Evolutionary conservation across 2,113 vertebrate genomes (phyloP), one percentile per base, ranked within the genome.

Genomic region (Epinephelus moara): DNA sequence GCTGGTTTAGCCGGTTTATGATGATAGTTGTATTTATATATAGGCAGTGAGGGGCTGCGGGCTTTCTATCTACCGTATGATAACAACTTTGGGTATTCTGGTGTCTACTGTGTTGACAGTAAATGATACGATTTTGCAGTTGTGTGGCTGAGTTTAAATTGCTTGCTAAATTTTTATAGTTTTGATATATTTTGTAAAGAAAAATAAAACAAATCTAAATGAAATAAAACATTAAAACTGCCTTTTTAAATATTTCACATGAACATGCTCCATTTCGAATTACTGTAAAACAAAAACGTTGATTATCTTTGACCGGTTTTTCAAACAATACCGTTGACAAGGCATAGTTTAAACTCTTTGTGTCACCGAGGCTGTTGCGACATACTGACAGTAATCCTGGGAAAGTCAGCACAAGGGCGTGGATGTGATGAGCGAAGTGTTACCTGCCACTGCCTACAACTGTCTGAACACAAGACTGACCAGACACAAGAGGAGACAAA

Each of bases 361-460:
- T 55, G 23, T 86, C 56, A 63, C 3, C 4, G 42, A 40, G 40
- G 72, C 70, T 71, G 60, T 81, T 84, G 81, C 81, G 49, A 82
- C 81, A 89, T 69, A 77, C 68, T 40, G 75, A 62, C 81, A 79
- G 73, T 49, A 56, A 71, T 56, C 52, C 23, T 70, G 71, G 74
- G 70, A 78, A 88, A 90, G 81, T 88, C 76, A n/a, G 27, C 78
- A 78, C 27, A 30, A 80, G 81, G 87, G 87, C 4, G 89, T 84
- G 84, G 84, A 74, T 4, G 47, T 71, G 79, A 30, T 76, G 71
- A 42, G 80, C 17, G 15, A 25, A 57, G 70, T 27, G 80, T 76
- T n/a, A 45, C 62, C 33, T 42, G 52, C 30, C 69, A 6, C 56
- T 14, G 59, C 62, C 15, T 15, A 1, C 30, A 40, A 40, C 67